Evolutionary conservation across 2,888 invertebrate species (phyloP).

Genomic region (Himalopsyche anomala): DNA sequence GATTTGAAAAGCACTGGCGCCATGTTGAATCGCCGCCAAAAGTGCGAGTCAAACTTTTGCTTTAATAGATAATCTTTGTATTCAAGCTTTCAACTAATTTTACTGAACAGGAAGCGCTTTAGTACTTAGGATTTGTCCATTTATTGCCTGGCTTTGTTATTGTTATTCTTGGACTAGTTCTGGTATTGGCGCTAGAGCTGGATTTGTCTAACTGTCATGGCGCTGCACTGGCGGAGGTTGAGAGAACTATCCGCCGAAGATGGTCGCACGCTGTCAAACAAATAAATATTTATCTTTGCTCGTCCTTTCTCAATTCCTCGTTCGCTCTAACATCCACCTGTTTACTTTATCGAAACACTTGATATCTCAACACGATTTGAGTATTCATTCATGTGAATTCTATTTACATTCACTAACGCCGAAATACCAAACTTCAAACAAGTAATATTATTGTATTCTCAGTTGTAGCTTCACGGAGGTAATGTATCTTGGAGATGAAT

Average conservation of each 20-base stretch:
- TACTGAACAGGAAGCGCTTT: too few species aligned
- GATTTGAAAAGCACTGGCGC: too few species aligned
- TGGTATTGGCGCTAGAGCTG: background rate
- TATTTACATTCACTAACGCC: background rate
- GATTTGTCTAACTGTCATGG: background rate
- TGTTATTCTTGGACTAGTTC: background rate
- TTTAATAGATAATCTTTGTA: too few species aligned
- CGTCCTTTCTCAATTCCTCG: slow-evolving; percentile 19
- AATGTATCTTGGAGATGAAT: too few species aligned
- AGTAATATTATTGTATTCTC: too few species aligned
- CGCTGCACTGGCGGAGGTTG: background rate
- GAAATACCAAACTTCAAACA: too few species aligned
- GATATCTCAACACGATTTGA: slow-evolving; percentile 18
- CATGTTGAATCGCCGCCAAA: too few species aligned
- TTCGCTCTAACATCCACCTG: background rate
- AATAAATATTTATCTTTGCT: slow-evolving; percentile 38
- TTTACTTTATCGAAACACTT: slow-evolving; percentile 7
- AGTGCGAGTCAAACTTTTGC: too few species aligned
- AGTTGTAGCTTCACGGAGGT: too few species aligned
- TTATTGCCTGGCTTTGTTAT: too few species aligned
- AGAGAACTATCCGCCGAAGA: background rate
- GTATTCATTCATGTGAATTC: background rate
- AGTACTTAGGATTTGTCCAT: too few species aligned
- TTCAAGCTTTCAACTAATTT: too few species aligned
- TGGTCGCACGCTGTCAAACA: slow-evolving; percentile 34